Percentiles rank a stretch among this genome's conserved stretches.
Conservation (phyloP, 2,113 vertebrate genomes). For the Melanostigma gelatinosum region DNA sequence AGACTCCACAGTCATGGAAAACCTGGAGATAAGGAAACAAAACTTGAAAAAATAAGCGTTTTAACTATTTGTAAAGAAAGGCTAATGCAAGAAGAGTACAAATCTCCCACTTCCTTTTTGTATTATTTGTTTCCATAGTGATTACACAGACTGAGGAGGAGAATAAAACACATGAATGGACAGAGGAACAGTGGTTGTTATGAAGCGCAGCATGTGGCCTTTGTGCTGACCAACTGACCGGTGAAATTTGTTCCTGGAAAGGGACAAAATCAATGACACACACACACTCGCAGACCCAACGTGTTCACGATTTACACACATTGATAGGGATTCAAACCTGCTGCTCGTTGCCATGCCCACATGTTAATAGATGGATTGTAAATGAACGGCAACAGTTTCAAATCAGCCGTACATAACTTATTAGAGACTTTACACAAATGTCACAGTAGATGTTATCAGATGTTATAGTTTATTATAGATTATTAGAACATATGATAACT, state of each 20-base stretch:
- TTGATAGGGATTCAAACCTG: slow-evolving; percentile 9
- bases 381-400: too few relatives aligned
- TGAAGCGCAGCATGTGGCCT: slow-evolving; percentile 27
- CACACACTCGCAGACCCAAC: background rate
- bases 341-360: background rate
- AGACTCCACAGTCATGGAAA: too few relatives aligned
- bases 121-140: too few relatives aligned
- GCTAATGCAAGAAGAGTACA: background rate
- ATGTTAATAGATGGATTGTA: too few relatives aligned
- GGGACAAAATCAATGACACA: slow-evolving; percentile 19
- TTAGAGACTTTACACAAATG: too few relatives aligned
- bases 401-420: too few relatives aligned
- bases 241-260: slow-evolving; percentile 43
- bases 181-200: slow-evolving; percentile 13
- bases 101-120: background rate
- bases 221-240: slow-evolving; percentile 37
- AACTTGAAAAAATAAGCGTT: background rate
- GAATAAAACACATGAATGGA: background rate
- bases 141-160: background rate
- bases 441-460: too few relatives aligned
- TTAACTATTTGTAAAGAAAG: background rate
- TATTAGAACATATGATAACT: too few relatives aligned
- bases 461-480: too few relatives aligned
- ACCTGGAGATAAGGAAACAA: too few relatives aligned
- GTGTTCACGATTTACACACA: slow-evolving; percentile 29